Base-by-base conservation (phyloP, 2,797 vertebrate species). In the Chromobotia macracanthus region DNA sequence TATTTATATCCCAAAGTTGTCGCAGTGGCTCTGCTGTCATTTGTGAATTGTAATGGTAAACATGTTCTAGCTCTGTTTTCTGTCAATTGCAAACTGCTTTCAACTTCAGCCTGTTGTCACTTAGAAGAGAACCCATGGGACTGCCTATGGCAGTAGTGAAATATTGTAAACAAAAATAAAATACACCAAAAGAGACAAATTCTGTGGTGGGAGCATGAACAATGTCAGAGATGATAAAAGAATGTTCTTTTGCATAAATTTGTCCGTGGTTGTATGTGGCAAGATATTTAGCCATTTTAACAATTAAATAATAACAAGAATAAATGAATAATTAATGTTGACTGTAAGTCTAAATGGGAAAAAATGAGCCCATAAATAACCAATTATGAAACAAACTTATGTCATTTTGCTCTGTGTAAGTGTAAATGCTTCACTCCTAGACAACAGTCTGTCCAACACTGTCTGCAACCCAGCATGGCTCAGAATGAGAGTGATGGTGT, bases 51-150 rank as follows among this genome's bases (percentile, higher is more conserved):
- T 8, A 51, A 64, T 63, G 58, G 68, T 53, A 79, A 72, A 78
- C 41, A 55, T 35, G 31, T 68, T 82, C 44, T 68, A 51, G 21
- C 18, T 31, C 21, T 61, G 19, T 46, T 66, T 78, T 78, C 44
- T 74, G 75, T 73, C 53, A 68, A 61, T 56, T 67, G 18, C 15
- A 21, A 25, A 31, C 15, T 61, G 69, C 65, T 61, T 78, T 78
- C 12, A 77, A 61, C 68, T 18, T 77, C 25, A 78, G 41, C 19
- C 25, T 61, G 41, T 46, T 72, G 61, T 67, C 64, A 66, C 44
- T 65, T 71, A 77, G 80, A 72, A 25, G 19, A 50, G 19, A 82
- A 68, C 67, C 46, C 75, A 61, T 38, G 44, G 28, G 75, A 78
- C 44, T 51, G 70, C 75, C 25, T 21, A 60, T 50, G 73, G 73